Base-by-base conservation (phyloP, 2,888 invertebrate species). In the Epiblema foenella region DNA sequence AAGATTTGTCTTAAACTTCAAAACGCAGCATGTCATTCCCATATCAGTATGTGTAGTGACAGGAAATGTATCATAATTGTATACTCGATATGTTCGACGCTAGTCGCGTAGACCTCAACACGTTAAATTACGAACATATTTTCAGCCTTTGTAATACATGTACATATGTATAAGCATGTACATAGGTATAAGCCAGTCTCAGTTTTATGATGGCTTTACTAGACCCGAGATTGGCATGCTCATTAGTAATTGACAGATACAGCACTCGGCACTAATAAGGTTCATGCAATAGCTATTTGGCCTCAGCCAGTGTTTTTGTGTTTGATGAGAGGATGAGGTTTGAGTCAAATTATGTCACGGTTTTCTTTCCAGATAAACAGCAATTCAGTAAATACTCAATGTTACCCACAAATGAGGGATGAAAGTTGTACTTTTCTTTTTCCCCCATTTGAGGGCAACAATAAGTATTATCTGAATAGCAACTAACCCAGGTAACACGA, bases 201-300 rank as follows among this genome's bases (percentile, higher is more conserved):
- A 77, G 77, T 79, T 78, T 76, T 75, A 76, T 81, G 79, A 81
- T 77, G 79, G 80, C 81, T 85, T 83, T 83, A 83, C 39, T 83
- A 86, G 81, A 83, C 80, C 78, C 76, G 69, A 84, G 85, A 86
- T 85, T 85, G 84, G 84, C 83, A 79, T 82, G 81, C 83, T 87
- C 88, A 90, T 89, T 89, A 90, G 82, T 60, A 85, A 87, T 86
- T 84, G 84, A 85, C 88, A 87, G 85, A 82, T 87, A 88, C 86
- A 84, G 81, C 81, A 77, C 79, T 86, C 82, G 80, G 81, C 84
- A 83, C 82, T 84, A 83, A 83, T 84, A 74, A 68, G 64, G 29
- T 65, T 69, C 74, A 66, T 60, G 70, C 70, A 60, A 39, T 17
- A 62, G 8, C 42, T 42, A 15, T 15, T 42, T 42, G 15, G 42